Conservation (phyloP, 2,888 invertebrate species). For the Nasonovia ribisnigri region DNA sequence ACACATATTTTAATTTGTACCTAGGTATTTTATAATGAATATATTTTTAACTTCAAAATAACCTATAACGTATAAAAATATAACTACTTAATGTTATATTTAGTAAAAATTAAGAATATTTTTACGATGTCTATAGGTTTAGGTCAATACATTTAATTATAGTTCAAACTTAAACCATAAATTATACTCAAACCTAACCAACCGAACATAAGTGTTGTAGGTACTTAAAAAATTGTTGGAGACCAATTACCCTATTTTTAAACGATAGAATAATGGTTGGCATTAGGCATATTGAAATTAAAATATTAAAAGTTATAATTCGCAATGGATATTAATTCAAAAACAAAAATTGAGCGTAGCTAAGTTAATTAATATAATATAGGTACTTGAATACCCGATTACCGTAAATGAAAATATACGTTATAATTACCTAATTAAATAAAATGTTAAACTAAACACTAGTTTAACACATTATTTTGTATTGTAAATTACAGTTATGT, state of each 20-base stretch:
- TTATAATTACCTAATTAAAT: background rate
- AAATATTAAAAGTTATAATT: background rate
- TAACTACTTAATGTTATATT: background rate
- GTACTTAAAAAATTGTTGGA: background rate
- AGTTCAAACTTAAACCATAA: background rate
- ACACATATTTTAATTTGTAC: background rate
- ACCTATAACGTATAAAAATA: background rate
- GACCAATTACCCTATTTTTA: background rate
- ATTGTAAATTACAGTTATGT: background rate
- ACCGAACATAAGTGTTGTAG: background rate
- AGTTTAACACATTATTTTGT: background rate
- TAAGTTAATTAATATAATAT: background rate
- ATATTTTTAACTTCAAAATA: background rate
- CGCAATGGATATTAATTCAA: background rate
- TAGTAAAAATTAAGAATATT: background rate
- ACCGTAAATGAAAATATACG: background rate
- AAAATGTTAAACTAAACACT: background rate
- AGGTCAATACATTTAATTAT: background rate
- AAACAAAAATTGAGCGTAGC: background rate
- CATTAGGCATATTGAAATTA: background rate
- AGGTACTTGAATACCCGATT: background rate
- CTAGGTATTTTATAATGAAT: background rate
- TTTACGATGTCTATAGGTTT: background rate
- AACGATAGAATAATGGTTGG: background rate
- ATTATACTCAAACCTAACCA: background rate